Conservation (phyloP, 2,113 vertebrate genomes). For the Tragulus kanchil region DNA sequence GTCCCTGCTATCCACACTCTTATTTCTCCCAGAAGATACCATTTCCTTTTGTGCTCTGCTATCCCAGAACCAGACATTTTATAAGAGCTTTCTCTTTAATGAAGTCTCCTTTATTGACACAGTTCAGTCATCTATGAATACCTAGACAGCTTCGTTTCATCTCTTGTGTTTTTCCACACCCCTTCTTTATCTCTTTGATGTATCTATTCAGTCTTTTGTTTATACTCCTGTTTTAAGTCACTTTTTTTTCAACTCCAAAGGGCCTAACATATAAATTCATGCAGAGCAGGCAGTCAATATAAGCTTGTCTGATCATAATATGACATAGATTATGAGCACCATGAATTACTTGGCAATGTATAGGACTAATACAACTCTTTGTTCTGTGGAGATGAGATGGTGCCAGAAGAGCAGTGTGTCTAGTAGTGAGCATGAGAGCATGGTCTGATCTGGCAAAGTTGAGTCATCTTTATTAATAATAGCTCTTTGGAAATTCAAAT, state of each 20-base stretch:
- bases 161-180: neutral
- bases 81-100: neutral
- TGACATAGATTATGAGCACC: neutral
- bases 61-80: neutral
- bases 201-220: neutral
- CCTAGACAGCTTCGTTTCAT: neutral
- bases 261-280: neutral
- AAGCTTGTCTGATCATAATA: neutral
- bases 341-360: neutral
- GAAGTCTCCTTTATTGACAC: neutral
- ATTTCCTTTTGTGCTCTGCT: neutral
- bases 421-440: neutral
- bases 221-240: neutral
- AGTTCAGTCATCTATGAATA: neutral
- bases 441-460: neutral
- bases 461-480: slow-evolving; percentile 3
- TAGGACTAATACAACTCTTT: neutral
- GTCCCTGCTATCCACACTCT: neutral
- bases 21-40: neutral
- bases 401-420: neutral
- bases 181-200: neutral
- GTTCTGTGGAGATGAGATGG: neutral
- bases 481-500: slow-evolving; percentile 24
- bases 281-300: neutral
- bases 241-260: neutral